A percentile compares a stretch with the other conserved stretches of the same genome.
phyloP scores from a whole-genome alignment of 2,797 vertebrate species.

The Gobionotothen gibberifrons region DNA sequence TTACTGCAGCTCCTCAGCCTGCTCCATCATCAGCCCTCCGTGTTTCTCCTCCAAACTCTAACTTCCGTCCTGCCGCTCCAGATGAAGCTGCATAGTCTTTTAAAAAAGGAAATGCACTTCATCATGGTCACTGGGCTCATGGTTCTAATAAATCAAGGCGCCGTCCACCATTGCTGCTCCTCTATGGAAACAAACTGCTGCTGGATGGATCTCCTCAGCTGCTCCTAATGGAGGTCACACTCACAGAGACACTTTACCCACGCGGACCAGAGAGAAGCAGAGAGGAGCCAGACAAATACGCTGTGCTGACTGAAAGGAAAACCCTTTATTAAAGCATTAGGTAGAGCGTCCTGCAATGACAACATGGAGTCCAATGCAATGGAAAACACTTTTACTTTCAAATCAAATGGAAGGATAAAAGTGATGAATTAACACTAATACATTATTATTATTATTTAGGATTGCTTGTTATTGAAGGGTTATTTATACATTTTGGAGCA shows the following conservation, averaged over 20 bases:
- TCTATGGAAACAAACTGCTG: conserved; percentile 83
- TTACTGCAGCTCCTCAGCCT: conserved; percentile 22
- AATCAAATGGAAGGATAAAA: background rate
- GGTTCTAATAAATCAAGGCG: conserved; percentile 85
- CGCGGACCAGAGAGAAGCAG: background rate
- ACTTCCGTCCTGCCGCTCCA: conserved; percentile 46
- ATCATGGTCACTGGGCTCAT: conserved; percentile 85
- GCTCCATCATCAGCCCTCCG: conserved; percentile 27
- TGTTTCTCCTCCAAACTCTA: conserved; percentile 31
- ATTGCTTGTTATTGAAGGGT: background rate
- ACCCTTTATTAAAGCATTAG: background rate
- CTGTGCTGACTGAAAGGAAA: conserved; percentile 14
- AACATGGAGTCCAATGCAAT: background rate
- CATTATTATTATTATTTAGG: background rate
- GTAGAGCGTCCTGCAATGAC: background rate
- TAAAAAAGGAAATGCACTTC: conserved; percentile 85
- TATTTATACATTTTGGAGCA: background rate
- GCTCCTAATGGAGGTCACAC: conserved; percentile 84
- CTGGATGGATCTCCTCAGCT: conserved; percentile 79
- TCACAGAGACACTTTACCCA: conserved; percentile 71
- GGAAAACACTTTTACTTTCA: conserved; percentile 13
- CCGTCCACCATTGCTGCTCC: conserved; percentile 72
- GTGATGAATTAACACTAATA: background rate
- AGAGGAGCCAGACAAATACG: conserved; percentile 31
- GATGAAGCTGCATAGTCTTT: conserved; percentile 84